Conservation (phyloP, 2,113 vertebrate genomes). For the Columba janthina region DNA sequence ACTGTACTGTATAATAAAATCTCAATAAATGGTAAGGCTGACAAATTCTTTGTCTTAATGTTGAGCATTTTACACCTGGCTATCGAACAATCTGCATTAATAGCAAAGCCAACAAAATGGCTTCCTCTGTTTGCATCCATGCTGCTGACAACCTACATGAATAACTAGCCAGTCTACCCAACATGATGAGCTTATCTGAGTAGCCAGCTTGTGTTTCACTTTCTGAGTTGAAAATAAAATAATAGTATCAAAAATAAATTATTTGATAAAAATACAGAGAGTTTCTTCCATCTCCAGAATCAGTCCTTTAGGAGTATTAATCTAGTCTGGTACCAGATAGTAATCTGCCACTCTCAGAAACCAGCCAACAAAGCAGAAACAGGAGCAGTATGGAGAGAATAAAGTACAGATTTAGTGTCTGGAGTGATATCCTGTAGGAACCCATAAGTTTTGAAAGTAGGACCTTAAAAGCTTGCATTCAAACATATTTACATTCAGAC, state of each 20-base stretch:
- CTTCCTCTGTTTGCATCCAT: neutral
- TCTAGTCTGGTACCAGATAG: neutral
- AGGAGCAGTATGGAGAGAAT: neutral
- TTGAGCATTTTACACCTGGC: neutral
- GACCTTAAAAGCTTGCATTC: neutral
- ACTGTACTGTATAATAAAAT: neutral
- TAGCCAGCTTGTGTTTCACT: neutral
- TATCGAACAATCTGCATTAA: neutral
- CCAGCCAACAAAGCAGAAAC: neutral
- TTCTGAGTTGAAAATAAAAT: neutral
- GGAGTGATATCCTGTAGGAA: neutral
- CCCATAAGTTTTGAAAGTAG: neutral
- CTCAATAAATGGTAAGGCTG: neutral
- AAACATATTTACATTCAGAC: neutral
- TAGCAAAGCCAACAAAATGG: neutral
- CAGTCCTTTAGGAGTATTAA: neutral
- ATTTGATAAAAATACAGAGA: neutral
- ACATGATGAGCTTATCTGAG: neutral
- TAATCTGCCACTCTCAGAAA: neutral
- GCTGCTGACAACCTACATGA: accelerated
- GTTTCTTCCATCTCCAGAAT: neutral
- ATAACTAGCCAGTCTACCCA: neutral
- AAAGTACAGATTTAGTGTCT: neutral
- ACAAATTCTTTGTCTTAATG: neutral
- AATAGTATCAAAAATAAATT: neutral